A percentile compares a stretch with the other conserved stretches of the same genome.
Conservation (phyloP, 2,113 vertebrate genomes). For the Pluvianellus socialis region DNA sequence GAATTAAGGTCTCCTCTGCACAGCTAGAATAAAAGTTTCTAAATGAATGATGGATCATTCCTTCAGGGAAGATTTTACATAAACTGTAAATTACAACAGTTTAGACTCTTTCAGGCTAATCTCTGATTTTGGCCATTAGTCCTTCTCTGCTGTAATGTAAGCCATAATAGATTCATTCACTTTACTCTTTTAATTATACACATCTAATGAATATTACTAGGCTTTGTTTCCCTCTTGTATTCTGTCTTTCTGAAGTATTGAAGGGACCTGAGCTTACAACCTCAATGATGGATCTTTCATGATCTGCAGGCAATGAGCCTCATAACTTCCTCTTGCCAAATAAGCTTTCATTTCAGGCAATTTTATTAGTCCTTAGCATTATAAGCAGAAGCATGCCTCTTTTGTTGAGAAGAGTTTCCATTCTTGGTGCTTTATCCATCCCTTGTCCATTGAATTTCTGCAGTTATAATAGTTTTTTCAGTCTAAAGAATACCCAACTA, state of each 20-base stretch:
- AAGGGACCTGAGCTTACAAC: background rate
- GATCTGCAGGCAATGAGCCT: constrained; percentile 12
- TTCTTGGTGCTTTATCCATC: background rate
- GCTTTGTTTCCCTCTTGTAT: background rate
- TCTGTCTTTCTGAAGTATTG: constrained; percentile 26
- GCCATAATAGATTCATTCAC: constrained; percentile 6
- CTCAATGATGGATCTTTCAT: constrained; percentile 3
- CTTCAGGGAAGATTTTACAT: background rate
- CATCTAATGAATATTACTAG: background rate
- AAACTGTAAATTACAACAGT: constrained; percentile 23
- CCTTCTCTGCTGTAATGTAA: background rate
- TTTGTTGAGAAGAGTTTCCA: background rate
- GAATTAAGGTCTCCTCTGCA: background rate
- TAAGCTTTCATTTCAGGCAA: constrained; percentile 3
- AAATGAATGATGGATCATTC: background rate
- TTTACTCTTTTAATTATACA: constrained; percentile 44
- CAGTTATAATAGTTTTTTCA: background rate
- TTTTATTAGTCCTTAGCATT: constrained; percentile 2
- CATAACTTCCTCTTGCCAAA: constrained; percentile 29
- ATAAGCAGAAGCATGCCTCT: background rate
- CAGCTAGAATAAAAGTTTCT: background rate
- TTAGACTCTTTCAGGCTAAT: background rate
- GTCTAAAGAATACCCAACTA: background rate
- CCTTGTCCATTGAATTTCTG: background rate
- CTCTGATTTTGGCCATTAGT: background rate